Base-by-base conservation (phyloP, 2,113 vertebrate genomes). In the Mus spicilegus region DNA sequence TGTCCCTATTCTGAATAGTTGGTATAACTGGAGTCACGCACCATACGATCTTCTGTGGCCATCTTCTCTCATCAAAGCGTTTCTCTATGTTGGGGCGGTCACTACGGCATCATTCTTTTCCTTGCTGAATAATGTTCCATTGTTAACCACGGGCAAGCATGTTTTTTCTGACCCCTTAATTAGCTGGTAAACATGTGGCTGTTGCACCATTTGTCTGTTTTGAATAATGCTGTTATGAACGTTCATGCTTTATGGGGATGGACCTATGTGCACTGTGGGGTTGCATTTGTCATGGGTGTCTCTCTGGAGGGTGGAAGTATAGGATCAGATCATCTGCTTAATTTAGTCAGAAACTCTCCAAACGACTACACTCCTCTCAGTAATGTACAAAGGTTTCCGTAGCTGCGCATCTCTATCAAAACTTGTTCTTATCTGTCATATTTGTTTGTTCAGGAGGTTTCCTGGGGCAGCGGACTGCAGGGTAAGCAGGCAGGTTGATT, bases 1-100 rank as follows among this genome's bases (percentile, higher is more conserved):
- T 91, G 65, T 91, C n/a, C 58, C 39, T 46, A 7, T 39, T 84
- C 46, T 86, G 58, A 24, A 54, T 46, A 89, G 72, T 81, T 93
- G 49, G 5, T 78, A 28, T 87, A 36, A 76, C 73, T 11, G 17
- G 77, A 56, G 67, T 54, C 56, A 26, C 11, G 17, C 5, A 13
- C 30, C 14, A 58, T 7, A 8, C 14, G 39, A 26, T 36, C 26
- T 63, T 69, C 75, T 73, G 24, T 69, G 86, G 65, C 22, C 65
- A 69, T 14, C 51, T 80, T 76, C 58, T 75, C 84, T 82, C 63
- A 42, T 33, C 20, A 16, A 42, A 63, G 39, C 63, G 22, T 16
- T 42, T 73, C 9, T 65, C 39, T 14, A 6, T 30, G n/a, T 26
- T n/a, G 1, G 28, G 28, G 5, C 8, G 11, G 26, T 4, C 0